These are phyloP conservation scores for Drosophila stalkeri DNA, from an alignment of 2,888 invertebrate genomes.

Conservation along the genomic window DNA sequence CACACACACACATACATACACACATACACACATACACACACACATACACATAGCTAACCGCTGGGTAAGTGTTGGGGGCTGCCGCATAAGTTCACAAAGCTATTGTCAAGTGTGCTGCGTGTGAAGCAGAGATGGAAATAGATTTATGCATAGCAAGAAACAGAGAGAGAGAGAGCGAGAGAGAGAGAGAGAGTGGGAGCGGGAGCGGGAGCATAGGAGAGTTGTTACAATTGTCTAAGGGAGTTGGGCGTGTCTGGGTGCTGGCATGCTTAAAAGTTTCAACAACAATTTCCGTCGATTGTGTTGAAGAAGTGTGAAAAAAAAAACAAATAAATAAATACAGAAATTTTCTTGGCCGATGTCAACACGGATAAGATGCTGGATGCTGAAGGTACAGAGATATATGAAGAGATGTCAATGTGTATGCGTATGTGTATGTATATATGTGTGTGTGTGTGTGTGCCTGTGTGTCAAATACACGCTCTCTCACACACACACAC, in stretches of 20 bases:
- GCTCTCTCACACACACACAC: conserved; percentile 22
- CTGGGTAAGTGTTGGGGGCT: conserved; percentile 11
- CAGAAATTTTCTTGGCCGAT: conserved; percentile 17
- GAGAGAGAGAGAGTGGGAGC: neutral
- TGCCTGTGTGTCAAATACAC: conserved; percentile 18
- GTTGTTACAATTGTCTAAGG: conserved; percentile 13
- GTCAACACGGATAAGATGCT: conserved; percentile 36
- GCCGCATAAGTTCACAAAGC: conserved; percentile 15
- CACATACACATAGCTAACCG: conserved; percentile 4
- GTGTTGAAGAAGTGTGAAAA: conserved; percentile 53
- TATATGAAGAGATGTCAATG: conserved; percentile 23
- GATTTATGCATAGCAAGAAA: neutral
- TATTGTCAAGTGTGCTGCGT: conserved; percentile 27
- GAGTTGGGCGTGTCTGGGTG: neutral
- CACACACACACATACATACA: conserved; percentile 4
- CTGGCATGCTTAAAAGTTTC: conserved; percentile 32
- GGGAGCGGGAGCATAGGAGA: neutral
- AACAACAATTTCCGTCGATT: conserved; percentile 69
- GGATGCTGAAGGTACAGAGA: conserved; percentile 17
- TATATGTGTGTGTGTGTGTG: conserved; percentile 9
- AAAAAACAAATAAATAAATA: conserved; percentile 39
- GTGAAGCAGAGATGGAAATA: conserved; percentile 16
- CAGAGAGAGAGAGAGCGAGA: neutral
- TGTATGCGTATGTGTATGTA: conserved; percentile 40
- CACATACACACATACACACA: conserved; percentile 3